Conservation (phyloP, 2,797 vertebrate genomes). For the Eupleurogrammus muticus region DNA sequence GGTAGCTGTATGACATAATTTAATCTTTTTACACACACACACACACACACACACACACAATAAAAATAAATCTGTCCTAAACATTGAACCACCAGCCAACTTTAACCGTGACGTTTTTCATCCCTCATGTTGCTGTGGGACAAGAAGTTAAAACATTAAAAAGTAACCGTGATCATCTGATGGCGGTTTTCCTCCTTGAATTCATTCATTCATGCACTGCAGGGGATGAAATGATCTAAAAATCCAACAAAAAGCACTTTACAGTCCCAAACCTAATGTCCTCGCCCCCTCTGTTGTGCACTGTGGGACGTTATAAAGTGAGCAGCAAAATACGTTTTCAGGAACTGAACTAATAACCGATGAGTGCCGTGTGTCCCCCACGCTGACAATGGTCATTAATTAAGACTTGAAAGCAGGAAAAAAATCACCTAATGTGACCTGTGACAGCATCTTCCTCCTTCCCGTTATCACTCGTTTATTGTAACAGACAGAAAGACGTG, state of each 20-base stretch:
- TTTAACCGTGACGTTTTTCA: not conserved
- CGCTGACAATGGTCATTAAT: not conserved
- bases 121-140: not conserved
- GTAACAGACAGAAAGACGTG: too few relatives aligned
- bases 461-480: not conserved
- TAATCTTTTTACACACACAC: not conserved
- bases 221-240: not conserved
- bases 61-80: not conserved
- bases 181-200: too few relatives aligned
- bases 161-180: not conserved
- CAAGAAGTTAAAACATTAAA: not conserved
- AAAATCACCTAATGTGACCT: not conserved
- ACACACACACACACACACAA: not conserved
- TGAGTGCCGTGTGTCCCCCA: not conserved
- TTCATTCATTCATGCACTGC: not conserved
- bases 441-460: not conserved
- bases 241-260: not conserved
- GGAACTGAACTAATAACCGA: slow-evolving; percentile 23
- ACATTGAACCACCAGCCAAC: slow-evolving; percentile 1
- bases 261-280: not conserved
- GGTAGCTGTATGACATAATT: not conserved
- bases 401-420: slow-evolving; percentile 13
- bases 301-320: slow-evolving; percentile 7
- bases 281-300: slow-evolving; percentile 2
- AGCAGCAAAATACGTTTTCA: slow-evolving; percentile 8